Evolutionary conservation across 2,797 vertebrate genomes (phyloP).

Genomic region (Arctocebus calabarensis): DNA sequence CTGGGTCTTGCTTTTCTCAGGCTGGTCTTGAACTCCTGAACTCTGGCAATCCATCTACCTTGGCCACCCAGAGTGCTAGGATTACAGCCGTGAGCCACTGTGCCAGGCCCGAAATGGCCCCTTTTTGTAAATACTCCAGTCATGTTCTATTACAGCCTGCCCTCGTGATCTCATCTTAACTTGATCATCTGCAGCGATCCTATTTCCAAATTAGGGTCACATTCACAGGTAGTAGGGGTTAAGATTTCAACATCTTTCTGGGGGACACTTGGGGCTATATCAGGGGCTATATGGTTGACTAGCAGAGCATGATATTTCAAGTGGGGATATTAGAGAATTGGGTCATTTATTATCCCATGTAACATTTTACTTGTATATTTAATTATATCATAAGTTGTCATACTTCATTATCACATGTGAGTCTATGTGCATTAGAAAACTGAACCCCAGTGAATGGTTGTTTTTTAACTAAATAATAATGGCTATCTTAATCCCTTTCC

Average conservation of each 20-base stretch:
- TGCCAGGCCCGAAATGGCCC: background rate
- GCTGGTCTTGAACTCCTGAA: no score
- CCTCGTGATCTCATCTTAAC: background rate
- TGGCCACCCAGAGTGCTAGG: no score
- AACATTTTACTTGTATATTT: slow-evolving; percentile 15
- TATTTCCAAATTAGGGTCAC: background rate
- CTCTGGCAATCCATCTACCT: no score
- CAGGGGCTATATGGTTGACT: background rate
- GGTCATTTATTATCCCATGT: background rate
- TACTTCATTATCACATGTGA: background rate
- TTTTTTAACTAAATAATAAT: background rate
- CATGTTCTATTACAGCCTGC: background rate
- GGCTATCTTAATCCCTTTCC: background rate
- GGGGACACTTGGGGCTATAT: background rate
- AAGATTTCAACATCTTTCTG: background rate
- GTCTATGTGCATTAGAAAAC: background rate
- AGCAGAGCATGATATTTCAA: background rate
- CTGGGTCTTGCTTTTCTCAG: no score
- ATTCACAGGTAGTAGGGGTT: background rate
- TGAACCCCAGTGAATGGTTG: background rate
- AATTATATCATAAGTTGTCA: background rate
- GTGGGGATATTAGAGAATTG: background rate
- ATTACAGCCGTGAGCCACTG: no score
- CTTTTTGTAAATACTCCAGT: background rate
- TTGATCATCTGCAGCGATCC: background rate